Base-by-base conservation (phyloP, 2,797 vertebrate species). In the Scomberomorus guttatus region DNA sequence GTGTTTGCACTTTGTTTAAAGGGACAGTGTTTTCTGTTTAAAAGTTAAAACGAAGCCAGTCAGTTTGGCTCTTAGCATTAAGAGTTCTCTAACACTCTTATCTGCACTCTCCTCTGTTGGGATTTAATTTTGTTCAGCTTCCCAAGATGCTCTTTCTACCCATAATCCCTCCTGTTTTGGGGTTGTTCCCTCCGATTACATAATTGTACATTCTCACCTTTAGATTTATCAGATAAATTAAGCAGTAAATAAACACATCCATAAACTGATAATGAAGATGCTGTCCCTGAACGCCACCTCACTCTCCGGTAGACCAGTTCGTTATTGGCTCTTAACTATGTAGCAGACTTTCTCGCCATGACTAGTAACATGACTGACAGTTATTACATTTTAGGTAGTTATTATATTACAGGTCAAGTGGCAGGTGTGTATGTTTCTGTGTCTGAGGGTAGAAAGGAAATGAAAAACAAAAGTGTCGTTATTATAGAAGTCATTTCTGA, bases 81-180 rank as follows among this genome's bases (percentile, higher is more conserved):
- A 8, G 10, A 37, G 37, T 37, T 37, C 10, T 37, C 37, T 37
- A 37, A 37, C 37, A 37, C 11, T 37, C 0, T 37, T 37, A 37
- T 37, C 8, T 37, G 7, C 37, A 32, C 34, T 6, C 10, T 37
- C 10, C 8, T 32, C 39, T 46, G 20, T 22, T 13, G 24, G 0
- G 37, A 9, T 34, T n/a, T n/a, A n/a, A 5, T 37, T 37, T 37
- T 37, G 37, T 42, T 42, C 39, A 42, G 39, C 39, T 42, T 42
- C 14, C 39, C 39, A 42, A 42, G 12, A 52, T 25, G 3, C 2
- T 39, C 20, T 22, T 25, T 10, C 27, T 54, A 29, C 42, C 22
- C 72, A 75, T 64, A 37, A 64, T 75, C 42, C 42, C 13, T 13
- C 54, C 20, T 73, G 60, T 57, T 57, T 29, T n/a, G 4, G 25